Conservation (phyloP, 2,888 invertebrate species). For the Trimorus sp. region DNA sequence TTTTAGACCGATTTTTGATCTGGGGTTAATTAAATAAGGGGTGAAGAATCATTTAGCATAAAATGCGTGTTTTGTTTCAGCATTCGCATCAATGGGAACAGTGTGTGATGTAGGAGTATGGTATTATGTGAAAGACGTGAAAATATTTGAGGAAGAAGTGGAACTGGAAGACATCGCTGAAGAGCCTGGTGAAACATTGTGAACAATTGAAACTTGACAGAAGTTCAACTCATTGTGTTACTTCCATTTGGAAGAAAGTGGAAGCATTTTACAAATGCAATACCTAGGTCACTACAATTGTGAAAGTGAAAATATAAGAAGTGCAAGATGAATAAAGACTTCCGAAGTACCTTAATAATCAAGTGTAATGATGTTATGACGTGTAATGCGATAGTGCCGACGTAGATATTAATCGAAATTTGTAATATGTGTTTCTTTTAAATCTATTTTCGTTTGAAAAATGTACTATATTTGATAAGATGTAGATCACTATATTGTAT, state of each 20-base stretch:
- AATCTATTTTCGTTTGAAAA: constrained; percentile 16
- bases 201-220: constrained; percentile 54
- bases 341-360: constrained; percentile 78
- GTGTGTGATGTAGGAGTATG: constrained; percentile 86
- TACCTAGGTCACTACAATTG: constrained; percentile 20
- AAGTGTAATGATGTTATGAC: constrained; percentile 68
- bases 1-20: too few species aligned
- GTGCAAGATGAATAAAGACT: constrained; percentile 75
- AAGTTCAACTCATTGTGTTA: constrained; percentile 30
- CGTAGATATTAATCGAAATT: constrained; percentile 22
- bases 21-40: too few species aligned
- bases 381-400: constrained; percentile 18
- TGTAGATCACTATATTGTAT: background rate
- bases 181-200: constrained; percentile 76
- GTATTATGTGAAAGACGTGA: constrained; percentile 87
- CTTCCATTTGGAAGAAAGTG: constrained; percentile 44
- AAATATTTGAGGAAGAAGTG: constrained; percentile 87
- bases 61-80: constrained; percentile 65
- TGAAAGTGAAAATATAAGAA: constrained; percentile 44
- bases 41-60: too few species aligned
- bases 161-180: constrained; percentile 81
- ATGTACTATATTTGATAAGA: constrained; percentile 4
- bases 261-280: constrained; percentile 57
- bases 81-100: constrained; percentile 85
- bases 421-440: constrained; percentile 18